Conservation (phyloP, 1,140 invertebrate species). For the Monochamus saltuarius region DNA sequence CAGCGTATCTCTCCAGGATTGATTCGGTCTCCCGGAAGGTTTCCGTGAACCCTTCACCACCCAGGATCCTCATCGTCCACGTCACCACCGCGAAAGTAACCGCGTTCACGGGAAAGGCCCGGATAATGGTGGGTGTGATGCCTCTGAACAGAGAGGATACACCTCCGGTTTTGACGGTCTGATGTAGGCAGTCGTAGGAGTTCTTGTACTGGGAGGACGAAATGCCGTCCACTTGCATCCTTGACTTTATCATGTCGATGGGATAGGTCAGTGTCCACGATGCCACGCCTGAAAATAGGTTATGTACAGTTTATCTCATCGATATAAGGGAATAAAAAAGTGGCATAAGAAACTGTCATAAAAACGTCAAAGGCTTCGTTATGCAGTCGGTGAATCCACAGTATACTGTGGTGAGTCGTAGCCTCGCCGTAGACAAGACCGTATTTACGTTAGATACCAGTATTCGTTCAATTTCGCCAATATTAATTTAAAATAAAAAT, state of each 20-base stretch:
- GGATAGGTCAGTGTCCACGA: conserved; percentile 89
- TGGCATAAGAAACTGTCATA: too few relatives aligned
- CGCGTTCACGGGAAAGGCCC: conserved; percentile 92
- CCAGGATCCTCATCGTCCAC: conserved; percentile 62
- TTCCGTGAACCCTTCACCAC: conserved; percentile 3
- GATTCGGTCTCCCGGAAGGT: conserved; percentile 14
- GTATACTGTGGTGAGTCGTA: too few relatives aligned
- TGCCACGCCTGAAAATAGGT: conserved; percentile 55
- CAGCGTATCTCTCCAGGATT: conserved; percentile 16
- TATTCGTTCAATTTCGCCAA: too few relatives aligned
- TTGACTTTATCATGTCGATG: conserved; percentile 85
- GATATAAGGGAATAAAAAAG: too few relatives aligned
- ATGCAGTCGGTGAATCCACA: too few relatives aligned
- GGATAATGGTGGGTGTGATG: conserved; percentile 71
- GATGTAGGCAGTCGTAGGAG: conserved; percentile 69
- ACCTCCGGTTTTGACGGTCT: conserved; percentile 71
- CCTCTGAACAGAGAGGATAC: conserved; percentile 68
- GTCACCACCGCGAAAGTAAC: conserved; percentile 85
- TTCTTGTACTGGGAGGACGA: conserved; percentile 62
- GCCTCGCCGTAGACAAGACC: too few relatives aligned
- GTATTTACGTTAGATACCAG: too few relatives aligned
- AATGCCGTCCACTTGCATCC: conserved; percentile 76
- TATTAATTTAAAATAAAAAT: too few relatives aligned
- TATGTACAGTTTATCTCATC: too few relatives aligned
- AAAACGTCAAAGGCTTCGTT: too few relatives aligned